Percentiles rank a stretch among this genome's conserved stretches.
phyloP scores from a whole-genome alignment of 2,888 invertebrate genomes.

The Hirtodrosophila confusa region DNA sequence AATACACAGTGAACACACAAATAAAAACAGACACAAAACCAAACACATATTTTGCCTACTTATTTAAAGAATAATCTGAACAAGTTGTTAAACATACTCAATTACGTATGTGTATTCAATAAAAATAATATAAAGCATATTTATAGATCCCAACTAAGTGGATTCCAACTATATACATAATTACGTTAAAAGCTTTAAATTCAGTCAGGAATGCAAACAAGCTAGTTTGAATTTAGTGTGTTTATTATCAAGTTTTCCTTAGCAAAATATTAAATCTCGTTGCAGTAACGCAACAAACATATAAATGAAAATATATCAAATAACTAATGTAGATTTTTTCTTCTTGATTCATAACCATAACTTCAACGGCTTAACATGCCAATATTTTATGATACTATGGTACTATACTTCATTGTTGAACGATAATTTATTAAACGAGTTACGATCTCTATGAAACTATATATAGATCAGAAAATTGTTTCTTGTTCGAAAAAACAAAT shows the following conservation, averaged over 20 bases:
- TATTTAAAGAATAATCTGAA: constrained; percentile 56
- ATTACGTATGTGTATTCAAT: constrained; percentile 23
- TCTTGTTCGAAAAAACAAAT: constrained; percentile 12
- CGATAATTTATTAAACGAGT: constrained; percentile 58
- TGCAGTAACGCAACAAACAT: constrained; percentile 55
- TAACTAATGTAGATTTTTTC: constrained; percentile 62
- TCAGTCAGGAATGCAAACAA: constrained; percentile 53
- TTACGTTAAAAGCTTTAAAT: constrained; percentile 64
- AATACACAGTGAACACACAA: constrained; percentile 50
- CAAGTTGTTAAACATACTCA: constrained; percentile 49
- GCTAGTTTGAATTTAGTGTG: constrained; percentile 71
- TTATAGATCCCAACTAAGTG: constrained; percentile 31
- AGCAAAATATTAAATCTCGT: constrained; percentile 54
- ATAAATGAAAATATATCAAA: constrained; percentile 35
- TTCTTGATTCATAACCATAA: constrained; percentile 54
- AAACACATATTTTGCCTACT: constrained; percentile 60
- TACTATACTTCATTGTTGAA: constrained; percentile 37
- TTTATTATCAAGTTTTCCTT: constrained; percentile 67
- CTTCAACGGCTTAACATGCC: constrained; percentile 34
- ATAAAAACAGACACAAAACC: constrained; percentile 48
- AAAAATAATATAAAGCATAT: constrained; percentile 24
- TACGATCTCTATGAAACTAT: constrained; percentile 31
- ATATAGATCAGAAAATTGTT: constrained; percentile 43
- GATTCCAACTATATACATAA: constrained; percentile 49
- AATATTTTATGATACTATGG: constrained; percentile 37